phyloP scores from a whole-genome alignment of 1,140 invertebrate species.

The Halesus radiatus region DNA sequence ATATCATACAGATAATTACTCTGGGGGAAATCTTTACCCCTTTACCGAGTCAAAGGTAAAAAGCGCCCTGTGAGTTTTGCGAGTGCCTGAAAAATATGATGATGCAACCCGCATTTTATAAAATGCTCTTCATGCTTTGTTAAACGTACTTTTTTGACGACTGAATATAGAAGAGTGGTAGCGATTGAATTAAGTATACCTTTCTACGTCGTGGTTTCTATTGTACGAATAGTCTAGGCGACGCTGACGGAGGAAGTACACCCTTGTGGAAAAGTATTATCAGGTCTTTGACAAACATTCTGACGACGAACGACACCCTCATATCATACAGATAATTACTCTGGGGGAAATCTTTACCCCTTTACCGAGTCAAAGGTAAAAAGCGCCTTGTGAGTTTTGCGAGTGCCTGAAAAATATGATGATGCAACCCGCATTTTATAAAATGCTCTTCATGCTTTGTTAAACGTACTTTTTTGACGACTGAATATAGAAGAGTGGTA shows the following conservation, averaged over 20 bases:
- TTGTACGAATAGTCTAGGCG: conserved; percentile 1
- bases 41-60: background rate
- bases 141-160: conserved; percentile 4
- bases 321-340: background rate
- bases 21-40: background rate
- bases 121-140: too few relatives aligned
- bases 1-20: background rate
- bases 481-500: background rate
- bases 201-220: conserved; percentile 20
- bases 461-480: conserved; percentile 4
- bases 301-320: background rate
- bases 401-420: too few relatives aligned
- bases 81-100: too few relatives aligned
- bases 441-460: too few relatives aligned
- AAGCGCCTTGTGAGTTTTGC: background rate
- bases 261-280: conserved; percentile 11
- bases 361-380: background rate
- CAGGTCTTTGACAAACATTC: too few relatives aligned
- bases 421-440: too few relatives aligned
- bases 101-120: too few relatives aligned
- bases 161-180: background rate
- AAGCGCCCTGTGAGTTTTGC: background rate
- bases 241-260: background rate
- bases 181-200: conserved; percentile 20
- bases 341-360: background rate